phyloP scores from a whole-genome alignment of 2,888 invertebrate genomes.

The Apodemia hepburni region DNA sequence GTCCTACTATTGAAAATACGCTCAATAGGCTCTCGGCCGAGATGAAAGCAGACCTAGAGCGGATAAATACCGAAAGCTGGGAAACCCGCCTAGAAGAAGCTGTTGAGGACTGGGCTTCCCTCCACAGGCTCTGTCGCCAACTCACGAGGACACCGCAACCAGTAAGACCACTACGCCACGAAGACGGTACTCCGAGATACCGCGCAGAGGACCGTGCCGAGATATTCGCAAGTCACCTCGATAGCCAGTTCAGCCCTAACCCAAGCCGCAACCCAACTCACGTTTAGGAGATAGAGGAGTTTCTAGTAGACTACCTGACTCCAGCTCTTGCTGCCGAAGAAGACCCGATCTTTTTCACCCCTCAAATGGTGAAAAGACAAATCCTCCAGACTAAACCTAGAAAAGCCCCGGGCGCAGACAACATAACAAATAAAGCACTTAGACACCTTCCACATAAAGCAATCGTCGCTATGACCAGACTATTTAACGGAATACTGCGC shows the following conservation, averaged over 20 bases:
- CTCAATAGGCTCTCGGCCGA: too few species aligned
- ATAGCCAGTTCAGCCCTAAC: conserved; percentile 14
- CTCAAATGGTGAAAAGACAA: neutral
- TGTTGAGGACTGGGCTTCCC: neutral
- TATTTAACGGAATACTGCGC: conserved; percentile 30
- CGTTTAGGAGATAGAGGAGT: neutral
- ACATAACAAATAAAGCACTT: conserved; percentile 24
- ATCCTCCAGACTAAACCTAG: neutral
- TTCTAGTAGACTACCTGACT: neutral
- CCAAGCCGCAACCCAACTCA: neutral
- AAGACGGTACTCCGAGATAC: conserved; percentile 20
- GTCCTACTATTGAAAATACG: too few species aligned
- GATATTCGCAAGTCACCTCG: conserved; percentile 1
- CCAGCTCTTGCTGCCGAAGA: neutral
- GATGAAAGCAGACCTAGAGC: too few species aligned
- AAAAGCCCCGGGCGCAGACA: conserved; percentile 31
- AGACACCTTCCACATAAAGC: conserved; percentile 19
- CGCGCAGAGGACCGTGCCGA: conserved; percentile 24
- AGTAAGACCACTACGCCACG: conserved; percentile 10
- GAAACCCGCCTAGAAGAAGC: neutral
- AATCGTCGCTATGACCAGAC: conserved; percentile 19
- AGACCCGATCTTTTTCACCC: conserved; percentile 23
- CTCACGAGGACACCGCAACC: neutral
- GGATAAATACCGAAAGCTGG: too few species aligned
- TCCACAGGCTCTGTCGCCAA: neutral